These are phyloP conservation scores for Morus bassanus DNA, from an alignment of 2,797 vertebrate species.

Conservation along the genomic window DNA sequence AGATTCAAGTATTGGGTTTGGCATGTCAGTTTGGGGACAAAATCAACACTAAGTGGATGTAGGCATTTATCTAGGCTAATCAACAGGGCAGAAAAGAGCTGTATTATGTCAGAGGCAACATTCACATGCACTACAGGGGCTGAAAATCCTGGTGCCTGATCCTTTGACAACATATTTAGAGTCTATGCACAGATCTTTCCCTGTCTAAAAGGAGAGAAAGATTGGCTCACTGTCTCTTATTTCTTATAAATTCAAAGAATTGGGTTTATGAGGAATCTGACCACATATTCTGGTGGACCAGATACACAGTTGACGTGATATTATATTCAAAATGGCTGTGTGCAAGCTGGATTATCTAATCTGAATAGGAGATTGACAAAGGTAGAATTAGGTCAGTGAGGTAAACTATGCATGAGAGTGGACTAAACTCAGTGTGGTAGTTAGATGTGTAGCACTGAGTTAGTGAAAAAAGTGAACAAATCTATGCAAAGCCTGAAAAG, in stretches of 20 bases:
- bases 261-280: background rate
- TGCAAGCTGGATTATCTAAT: background rate
- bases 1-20: background rate
- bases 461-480: background rate
- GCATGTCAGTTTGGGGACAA: background rate
- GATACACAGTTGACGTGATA: background rate
- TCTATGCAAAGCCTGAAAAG: background rate
- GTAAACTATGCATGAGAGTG: background rate
- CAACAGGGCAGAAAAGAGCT: background rate
- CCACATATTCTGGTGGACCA: background rate
- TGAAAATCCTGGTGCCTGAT: background rate
- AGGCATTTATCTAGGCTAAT: background rate
- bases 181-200: background rate
- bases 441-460: background rate
- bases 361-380: background rate
- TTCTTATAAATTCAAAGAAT: background rate
- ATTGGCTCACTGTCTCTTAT: background rate
- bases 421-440: background rate
- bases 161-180: background rate
- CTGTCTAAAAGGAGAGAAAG: background rate
- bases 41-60: background rate
- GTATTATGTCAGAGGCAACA: background rate
- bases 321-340: background rate
- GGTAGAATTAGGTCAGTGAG: background rate
- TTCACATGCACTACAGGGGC: background rate